Evolutionary conservation across 2,888 invertebrate species (phyloP), one percentile per base, ranked within the genome.

Genomic region (Brachyopa scutellaris): DNA sequence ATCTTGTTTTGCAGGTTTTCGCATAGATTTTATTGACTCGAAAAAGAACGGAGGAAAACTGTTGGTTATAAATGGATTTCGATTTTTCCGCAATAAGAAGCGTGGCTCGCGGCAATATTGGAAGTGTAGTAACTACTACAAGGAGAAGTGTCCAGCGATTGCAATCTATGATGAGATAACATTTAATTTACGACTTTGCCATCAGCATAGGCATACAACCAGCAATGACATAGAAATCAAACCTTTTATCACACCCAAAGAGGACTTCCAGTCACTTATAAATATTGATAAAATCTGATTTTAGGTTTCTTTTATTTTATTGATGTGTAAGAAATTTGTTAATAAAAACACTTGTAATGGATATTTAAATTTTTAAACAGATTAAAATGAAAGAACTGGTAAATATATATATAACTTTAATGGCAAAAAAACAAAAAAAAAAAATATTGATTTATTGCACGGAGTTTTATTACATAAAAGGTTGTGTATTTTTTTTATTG

Each of bases 41-140:
- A 90, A 90, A 85, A 90, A 90, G 85, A 91, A 90, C 72, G 90
- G 90, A 42, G 90, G 90, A 42, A 89, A 90, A 84, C 74, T 91
- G 33, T 85, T 91, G 62, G 90, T 91, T 1, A 89, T 90, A 40
- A 90, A 91, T 85, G 90, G 90, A 6, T 90, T 90, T 74, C 87
- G 90, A 7, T 91, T 90, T 86, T 91, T 91, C 78, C 88, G 91
- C 15, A 91, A 91, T 74, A 89, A 90, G 73, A 90, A 90, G 61
- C 88, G 90, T 13, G 90, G 90, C 0, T 87, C 88, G 2, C 85
- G 89, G 31, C 91, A 91, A 84, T 91, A 91, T 74, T 90, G 91
- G 91, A 91, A 91, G 79, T 91, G 91, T 76, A 90, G 90, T 51
- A 89, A 90, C 69, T 91, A 91, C 69, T 91, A 91, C 59, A 91